Conservation (phyloP, 2,113 vertebrate genomes). For the Epinephelus cyanopodus region DNA sequence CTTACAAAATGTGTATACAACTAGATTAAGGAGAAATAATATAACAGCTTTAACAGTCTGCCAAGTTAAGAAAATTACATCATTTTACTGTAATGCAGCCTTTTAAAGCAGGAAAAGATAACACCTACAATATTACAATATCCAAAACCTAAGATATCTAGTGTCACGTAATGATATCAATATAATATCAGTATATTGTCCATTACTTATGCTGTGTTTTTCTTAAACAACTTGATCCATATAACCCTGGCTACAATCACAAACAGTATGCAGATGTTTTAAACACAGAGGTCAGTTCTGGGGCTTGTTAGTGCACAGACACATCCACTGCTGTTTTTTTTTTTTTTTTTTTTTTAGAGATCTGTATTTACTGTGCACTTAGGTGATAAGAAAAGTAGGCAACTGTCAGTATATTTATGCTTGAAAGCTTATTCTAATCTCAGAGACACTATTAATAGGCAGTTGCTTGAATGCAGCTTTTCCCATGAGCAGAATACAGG, state of each 20-base stretch:
- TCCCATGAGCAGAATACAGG: not conserved
- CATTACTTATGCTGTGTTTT: not conserved
- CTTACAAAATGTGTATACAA: no score
- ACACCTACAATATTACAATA: no score
- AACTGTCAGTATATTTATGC: constrained; percentile 6
- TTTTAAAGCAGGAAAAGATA: no score
- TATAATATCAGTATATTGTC: no score
- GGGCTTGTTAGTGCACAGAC: not conserved
- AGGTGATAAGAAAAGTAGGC: not conserved
- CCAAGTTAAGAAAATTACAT: no score
- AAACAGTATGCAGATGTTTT: not conserved
- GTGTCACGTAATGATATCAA: no score
- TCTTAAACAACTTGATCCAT: not conserved
- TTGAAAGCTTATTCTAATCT: constrained; percentile 15
- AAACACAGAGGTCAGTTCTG: constrained; percentile 3
- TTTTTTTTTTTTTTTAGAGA: constrained; percentile 3
- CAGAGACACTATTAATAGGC: not conserved
- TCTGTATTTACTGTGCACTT: constrained; percentile 1
- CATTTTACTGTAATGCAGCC: no score
- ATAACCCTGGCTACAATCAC: not conserved
- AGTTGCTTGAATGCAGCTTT: constrained; percentile 21
- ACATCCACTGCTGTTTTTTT: not conserved
- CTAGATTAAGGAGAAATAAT: no score
- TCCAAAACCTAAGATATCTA: no score
- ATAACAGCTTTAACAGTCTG: no score